A percentile compares a stretch with the other conserved stretches of the same genome.
Evolutionary conservation across 2,797 vertebrate species (phyloP).

Genomic region (Somateria mollissima): DNA sequence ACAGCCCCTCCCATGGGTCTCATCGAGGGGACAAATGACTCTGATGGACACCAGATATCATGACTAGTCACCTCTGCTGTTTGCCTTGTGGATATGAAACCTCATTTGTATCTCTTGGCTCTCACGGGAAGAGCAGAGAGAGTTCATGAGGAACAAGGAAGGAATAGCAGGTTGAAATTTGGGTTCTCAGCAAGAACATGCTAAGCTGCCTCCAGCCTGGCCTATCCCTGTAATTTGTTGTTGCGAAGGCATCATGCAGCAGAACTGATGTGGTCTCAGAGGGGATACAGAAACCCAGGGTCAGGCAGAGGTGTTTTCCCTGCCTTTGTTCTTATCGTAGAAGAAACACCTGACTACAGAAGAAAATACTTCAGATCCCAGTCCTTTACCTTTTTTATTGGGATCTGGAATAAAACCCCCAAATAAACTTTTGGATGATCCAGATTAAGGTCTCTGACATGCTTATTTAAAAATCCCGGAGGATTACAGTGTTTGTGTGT

Average conservation of each 20-base stretch:
- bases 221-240: background rate
- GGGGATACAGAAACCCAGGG: background rate
- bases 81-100: background rate
- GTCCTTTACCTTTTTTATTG: background rate
- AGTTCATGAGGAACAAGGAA: background rate
- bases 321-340: background rate
- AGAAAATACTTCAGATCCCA: background rate
- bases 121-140: background rate
- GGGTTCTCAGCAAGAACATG: background rate
- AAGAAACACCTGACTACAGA: background rate
- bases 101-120: background rate
- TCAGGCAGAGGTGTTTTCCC: background rate
- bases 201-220: background rate
- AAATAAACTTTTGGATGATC: background rate
- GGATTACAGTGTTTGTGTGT: background rate
- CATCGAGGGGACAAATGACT: background rate
- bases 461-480: constrained; percentile 30
- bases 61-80: background rate
- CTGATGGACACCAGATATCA: too few species aligned
- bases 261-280: background rate
- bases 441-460: background rate
- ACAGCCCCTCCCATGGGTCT: background rate
- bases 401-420: background rate
- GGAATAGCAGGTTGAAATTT: background rate
- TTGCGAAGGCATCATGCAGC: background rate